Base-by-base conservation (phyloP, 2,797 vertebrate species). In the Thripadectes ignobilis region DNA sequence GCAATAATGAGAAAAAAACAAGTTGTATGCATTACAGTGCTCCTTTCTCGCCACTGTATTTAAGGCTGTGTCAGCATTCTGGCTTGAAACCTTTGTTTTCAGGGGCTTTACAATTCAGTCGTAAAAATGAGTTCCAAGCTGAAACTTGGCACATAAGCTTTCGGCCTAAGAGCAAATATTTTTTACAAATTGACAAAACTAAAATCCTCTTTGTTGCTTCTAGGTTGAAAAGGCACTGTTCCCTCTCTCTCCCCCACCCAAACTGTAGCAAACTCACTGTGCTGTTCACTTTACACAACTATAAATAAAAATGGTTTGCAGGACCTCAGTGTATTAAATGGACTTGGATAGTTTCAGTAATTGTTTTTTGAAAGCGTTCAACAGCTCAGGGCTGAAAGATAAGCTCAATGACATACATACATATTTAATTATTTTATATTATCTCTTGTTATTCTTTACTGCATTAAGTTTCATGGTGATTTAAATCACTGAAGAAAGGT, bases 41-140 rank as follows among this genome's bases (percentile, higher is more conserved):
- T 86, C 88, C 58, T 68, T 95, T 78, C 86, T 96, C 74, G 59
- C 95, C 90, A 92, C 88, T 43, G 82, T 62, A 79, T 86, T 95
- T 92, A 93, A 93, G 91, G 96, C 97, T 96, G 85, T 74, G 92
- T 97, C 97, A 98, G 97, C 97, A 93, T 93, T 97, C 97, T 93
- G 9, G 10, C 82, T 89, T 85, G 93, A 97, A 93, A 52, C 12
- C 71, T 54, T 81, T 55, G 14, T 93, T 97, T 96, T 91, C 92
- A 91, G 94, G 77, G 81, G 62, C 93, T 97, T 97, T 97, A 87
- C 74, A 96, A 97, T 92, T 95, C 88, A 93, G 67, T 90, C 6
- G 10, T 97, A 98, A 97, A 98, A 97, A 97, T 85, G 85, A 97
- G 93, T 95, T 97, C 92, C 94, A 97, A 61, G 45, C 48, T 93